A percentile compares a stretch with the other conserved stretches of the same genome.
Conservation (phyloP, 1,140 invertebrate species). For the Himalopsyche phryganea region DNA sequence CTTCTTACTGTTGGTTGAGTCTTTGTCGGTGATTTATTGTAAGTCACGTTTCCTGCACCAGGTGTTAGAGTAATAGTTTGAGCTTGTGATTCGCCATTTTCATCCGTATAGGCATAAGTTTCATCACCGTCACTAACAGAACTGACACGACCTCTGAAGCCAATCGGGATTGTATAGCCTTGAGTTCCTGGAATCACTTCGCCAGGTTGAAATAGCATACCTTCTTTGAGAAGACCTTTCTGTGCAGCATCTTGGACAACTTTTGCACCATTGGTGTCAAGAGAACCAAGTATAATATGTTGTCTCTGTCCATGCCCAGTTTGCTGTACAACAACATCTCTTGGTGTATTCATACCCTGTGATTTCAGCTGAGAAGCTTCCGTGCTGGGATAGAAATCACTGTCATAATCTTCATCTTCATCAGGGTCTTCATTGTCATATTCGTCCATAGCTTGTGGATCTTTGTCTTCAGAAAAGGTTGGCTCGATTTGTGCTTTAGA, state of each 20-base stretch:
- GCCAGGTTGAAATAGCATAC: conserved; percentile 59
- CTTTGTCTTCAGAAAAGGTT: conserved; percentile 34
- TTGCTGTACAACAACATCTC: conserved; percentile 40
- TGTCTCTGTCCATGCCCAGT: conserved; percentile 47
- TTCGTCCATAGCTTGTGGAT: conserved; percentile 41
- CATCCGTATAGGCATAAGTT: conserved; percentile 54
- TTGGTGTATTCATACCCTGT: conserved; percentile 43
- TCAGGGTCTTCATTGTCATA: conserved; percentile 44
- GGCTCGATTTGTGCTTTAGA: conserved; percentile 6
- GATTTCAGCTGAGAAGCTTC: conserved; percentile 46
- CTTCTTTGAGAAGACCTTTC: conserved; percentile 43
- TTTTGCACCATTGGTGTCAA: conserved; percentile 51
- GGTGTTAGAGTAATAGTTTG: conserved; percentile 61
- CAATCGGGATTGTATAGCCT: conserved; percentile 62
- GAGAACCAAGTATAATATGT: conserved; percentile 53
- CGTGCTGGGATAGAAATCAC: conserved; percentile 44
- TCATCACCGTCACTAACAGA: conserved; percentile 58
- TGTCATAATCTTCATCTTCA: conserved; percentile 55
- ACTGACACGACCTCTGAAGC: conserved; percentile 63
- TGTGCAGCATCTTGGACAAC: conserved; percentile 50
- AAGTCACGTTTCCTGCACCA: conserved; percentile 53
- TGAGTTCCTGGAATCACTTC: conserved; percentile 58
- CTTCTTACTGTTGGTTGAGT: conserved; percentile 41
- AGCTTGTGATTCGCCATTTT: conserved; percentile 59
- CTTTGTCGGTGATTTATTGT: conserved; percentile 39